Conservation (phyloP, 2,888 invertebrate species). For the Phymatocera aterrima region DNA sequence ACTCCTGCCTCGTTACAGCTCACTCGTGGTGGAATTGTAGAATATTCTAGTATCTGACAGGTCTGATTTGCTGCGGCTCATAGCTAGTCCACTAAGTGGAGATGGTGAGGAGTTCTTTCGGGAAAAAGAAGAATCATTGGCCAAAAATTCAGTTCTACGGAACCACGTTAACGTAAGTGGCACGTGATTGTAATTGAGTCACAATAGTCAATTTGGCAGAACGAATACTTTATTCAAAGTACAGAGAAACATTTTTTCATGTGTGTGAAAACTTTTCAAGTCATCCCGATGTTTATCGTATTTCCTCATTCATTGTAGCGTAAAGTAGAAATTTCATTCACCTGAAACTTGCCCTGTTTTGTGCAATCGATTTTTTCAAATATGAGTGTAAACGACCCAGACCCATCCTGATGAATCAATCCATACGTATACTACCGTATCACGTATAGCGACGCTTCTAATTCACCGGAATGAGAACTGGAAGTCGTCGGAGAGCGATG, state of each 20-base stretch:
- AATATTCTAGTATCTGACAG: constrained; percentile 41
- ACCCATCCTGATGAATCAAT: neutral
- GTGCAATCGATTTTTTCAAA: constrained; percentile 1
- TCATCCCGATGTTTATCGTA: neutral
- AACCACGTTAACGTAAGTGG: neutral
- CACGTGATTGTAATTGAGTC: neutral
- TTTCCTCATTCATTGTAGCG: neutral
- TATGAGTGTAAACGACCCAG: constrained; percentile 5
- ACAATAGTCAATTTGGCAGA: neutral
- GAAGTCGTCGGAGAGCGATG: neutral
- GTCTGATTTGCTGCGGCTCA: neutral
- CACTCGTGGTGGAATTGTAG: constrained; percentile 10
- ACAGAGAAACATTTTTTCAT: neutral
- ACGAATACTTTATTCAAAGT: neutral
- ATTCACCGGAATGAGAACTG: neutral
- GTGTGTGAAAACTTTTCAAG: neutral
- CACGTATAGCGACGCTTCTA: neutral
- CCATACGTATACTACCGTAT: neutral
- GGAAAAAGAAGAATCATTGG: neutral
- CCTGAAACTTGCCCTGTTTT: neutral
- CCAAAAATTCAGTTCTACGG: neutral
- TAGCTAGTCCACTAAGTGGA: neutral
- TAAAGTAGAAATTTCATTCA: neutral
- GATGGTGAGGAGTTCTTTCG: neutral
- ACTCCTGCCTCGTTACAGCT: constrained; percentile 17